Evolutionary conservation across 2,113 vertebrate genomes (phyloP), one percentile per base, ranked within the genome.

Genomic region (Reinhardtius hippoglossoides): DNA sequence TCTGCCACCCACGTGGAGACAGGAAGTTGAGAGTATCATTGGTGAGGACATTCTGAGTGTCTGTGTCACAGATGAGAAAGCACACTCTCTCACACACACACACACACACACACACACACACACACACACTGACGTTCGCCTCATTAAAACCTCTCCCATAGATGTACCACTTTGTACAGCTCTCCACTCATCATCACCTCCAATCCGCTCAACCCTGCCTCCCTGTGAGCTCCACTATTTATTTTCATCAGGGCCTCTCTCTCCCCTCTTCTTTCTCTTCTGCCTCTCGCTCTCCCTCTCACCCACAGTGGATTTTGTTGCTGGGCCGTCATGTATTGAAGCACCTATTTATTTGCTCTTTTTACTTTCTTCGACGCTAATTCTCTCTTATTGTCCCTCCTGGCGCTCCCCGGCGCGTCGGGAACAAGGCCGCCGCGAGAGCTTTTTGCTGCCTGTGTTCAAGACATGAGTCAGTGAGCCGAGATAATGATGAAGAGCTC

Each of bases 91-190:
- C 87, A 83, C 55, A 77, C 67, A 67, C 16, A 82, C 87, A 82
- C 54, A 76, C 63, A 64, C 13, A 81, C 87, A 27, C 66, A 84
- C 78, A 68, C 73, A 74, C 66, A 84, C 68, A 79, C 72, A 86
- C 81, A 71, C 80, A 72, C 81, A 84, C 68, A 72, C 81, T 5
- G 93, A 95, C 85, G 92, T 93, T 90, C 93, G 96, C 94, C 97
- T 99, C 98, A 98, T 98, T 98, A 98, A 98, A 98, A 97, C 95
- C 95, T 93, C 95, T 97, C 95, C 96, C 95, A 95, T 95, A 95
- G 96, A 96, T 83, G 76, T 95, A 93, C 93, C 92, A 94, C 96
- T 96, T 96, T 96, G 95, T 96, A 94, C 96, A 95, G 92, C 94
- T 95, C 96, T 97, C 95, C 95, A 95, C 95, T 95, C 96, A 95